Evolutionary conservation across 1,140 invertebrate species (phyloP), one percentile per base, ranked within the genome.

Genomic region (Artemia franciscana): DNA sequence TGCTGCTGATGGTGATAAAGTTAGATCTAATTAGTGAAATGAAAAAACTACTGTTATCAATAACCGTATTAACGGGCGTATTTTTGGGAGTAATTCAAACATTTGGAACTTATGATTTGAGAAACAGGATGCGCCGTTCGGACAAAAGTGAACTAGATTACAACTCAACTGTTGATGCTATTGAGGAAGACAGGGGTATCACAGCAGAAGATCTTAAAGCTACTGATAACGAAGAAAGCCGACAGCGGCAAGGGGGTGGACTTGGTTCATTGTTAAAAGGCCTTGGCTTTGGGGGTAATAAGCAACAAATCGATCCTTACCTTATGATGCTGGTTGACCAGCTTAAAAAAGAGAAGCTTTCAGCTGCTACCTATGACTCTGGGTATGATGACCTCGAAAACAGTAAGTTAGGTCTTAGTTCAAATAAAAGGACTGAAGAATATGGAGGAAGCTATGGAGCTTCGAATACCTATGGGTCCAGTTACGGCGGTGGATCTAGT

Each of bases 401-500:
- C 21, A 51, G 21, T 3, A 12, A 51, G 2, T 51, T 51, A 3
- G 39, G 12, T 2, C 39, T 51, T 12, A 51, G 39, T 18, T 51
- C 39, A 51, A 51, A 51, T 18, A 12, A 51, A 18, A 12, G 39
- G 12, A 51, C 12, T 51, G 39, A 51, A 51, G 39, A 51, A 12
- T 51, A 51, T 51, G 39, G 39, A 15, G 39, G 39, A 51, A 18
- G 39, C 39, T 51, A 51, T 51, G 39, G 39, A 51, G n/a, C n/a
- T n/a, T 51, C 39, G 21, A 51, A 18, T 3, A 15, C 1, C 21
- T 51, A 12, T 15, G 39, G 39, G 12, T 51, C 39, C 12, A 60
- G 57, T 26, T 60, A 59, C 62, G 62, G 62, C 58, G 56, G 61
- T 5, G 30, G 24, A 2, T 15, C 39, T 5, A 51, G 30, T 4